Evolutionary conservation across 2,888 invertebrate species (phyloP).

Genomic region (Sabatieria punctata): DNA sequence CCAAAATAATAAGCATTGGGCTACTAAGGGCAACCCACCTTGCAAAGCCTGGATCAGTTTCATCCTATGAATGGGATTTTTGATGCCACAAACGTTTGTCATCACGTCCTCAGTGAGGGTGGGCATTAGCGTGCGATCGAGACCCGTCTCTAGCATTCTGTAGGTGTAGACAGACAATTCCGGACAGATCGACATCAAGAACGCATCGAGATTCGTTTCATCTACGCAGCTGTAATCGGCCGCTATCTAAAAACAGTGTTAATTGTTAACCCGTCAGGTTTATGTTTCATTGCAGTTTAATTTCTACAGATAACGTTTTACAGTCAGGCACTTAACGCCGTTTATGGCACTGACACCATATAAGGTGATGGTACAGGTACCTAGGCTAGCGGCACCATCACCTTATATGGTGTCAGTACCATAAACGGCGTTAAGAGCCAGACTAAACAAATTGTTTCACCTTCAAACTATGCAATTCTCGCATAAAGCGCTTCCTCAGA

Average conservation of each 20-base stretch:
- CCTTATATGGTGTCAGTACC: too few relatives aligned
- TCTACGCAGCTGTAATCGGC: conserved; percentile 28
- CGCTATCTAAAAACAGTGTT: conserved; percentile 17
- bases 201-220: conserved; percentile 26
- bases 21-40: conserved; percentile 35
- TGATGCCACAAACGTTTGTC: conserved; percentile 68
- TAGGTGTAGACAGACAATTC: conserved; percentile 78
- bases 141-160: conserved; percentile 81
- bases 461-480: conserved; percentile 27
- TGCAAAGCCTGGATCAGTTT: conserved; percentile 73
- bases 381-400: too few relatives aligned
- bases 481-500: conserved; percentile 48
- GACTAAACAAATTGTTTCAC: too few relatives aligned
- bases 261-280: too few relatives aligned
- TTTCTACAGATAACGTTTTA: too few relatives aligned
- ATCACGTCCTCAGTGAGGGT: conserved; percentile 73
- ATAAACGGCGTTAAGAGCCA: too few relatives aligned
- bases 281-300: too few relatives aligned
- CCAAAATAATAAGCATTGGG: too few relatives aligned
- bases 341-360: too few relatives aligned
- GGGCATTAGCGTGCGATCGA: conserved; percentile 70
- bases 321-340: too few relatives aligned
- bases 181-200: conserved; percentile 26
- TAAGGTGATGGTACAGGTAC: too few relatives aligned
- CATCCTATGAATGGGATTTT: conserved; percentile 80